phyloP scores from a whole-genome alignment of 2,113 vertebrate genomes.

The Syngnathoides biaculeatus region DNA sequence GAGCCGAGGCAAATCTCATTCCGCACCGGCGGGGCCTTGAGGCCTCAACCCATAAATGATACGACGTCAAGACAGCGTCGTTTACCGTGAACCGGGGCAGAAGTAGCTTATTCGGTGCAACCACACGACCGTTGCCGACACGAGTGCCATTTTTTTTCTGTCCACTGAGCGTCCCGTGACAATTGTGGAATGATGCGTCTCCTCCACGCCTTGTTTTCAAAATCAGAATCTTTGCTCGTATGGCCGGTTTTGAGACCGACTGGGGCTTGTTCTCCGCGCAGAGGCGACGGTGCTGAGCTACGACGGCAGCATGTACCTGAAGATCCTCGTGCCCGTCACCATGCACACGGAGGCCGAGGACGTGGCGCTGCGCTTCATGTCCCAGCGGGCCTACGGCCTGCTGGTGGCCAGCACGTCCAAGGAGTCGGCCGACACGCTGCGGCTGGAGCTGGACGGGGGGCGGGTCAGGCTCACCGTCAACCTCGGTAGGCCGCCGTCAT shows the following conservation, averaged over 20 bases:
- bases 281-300: constrained; percentile 94
- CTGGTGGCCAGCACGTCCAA: constrained; percentile 93
- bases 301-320: constrained; percentile 94
- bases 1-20: not conserved
- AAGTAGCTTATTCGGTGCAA: too few species aligned
- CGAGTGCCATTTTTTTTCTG: too few species aligned
- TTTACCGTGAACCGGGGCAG: too few species aligned
- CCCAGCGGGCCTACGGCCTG: constrained; percentile 89
- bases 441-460: constrained; percentile 90
- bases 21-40: too few species aligned
- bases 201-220: too few species aligned
- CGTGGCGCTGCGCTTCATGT: constrained; percentile 89
- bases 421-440: constrained; percentile 89
- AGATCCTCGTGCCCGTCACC: constrained; percentile 83
- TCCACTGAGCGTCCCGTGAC: too few species aligned
- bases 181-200: too few species aligned
- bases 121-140: too few species aligned
- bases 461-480: constrained; percentile 92
- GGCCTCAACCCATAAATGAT: too few species aligned
- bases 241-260: too few species aligned
- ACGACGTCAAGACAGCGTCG: too few species aligned
- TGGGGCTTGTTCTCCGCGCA: constrained; percentile 39
- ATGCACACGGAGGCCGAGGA: constrained; percentile 94
- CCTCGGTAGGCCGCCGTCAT: constrained; percentile 78
- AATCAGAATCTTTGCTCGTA: too few species aligned